Evolutionary conservation across 2,113 vertebrate genomes (phyloP).

Genomic region (Loxodonta africana): DNA sequence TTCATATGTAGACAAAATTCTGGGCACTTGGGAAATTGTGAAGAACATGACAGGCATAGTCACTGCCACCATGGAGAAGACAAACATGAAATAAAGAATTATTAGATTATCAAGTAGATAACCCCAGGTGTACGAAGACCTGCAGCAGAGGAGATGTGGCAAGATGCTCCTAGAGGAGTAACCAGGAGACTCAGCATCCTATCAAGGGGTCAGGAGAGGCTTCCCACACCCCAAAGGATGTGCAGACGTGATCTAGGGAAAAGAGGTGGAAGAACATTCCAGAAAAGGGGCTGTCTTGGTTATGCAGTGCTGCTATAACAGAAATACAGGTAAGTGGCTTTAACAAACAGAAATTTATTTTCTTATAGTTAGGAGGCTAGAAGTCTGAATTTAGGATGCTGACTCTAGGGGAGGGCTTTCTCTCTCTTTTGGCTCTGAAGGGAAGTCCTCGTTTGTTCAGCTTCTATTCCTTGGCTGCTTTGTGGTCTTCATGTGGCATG

Average conservation of each 20-base stretch:
- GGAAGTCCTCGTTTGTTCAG: too few species aligned
- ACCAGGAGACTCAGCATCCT: background rate
- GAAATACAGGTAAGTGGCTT: too few species aligned
- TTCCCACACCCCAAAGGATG: background rate
- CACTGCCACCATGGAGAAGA: background rate
- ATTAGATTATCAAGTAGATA: background rate
- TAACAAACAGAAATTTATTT: too few species aligned
- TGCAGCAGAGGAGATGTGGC: background rate
- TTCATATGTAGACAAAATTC: background rate
- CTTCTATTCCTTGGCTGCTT: too few species aligned
- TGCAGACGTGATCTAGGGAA: background rate
- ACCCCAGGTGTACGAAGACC: background rate
- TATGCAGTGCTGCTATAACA: too few species aligned
- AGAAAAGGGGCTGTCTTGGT: background rate
- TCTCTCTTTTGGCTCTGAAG: too few species aligned
- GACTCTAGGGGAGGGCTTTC: too few species aligned
- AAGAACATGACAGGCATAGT: background rate
- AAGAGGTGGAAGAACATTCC: background rate
- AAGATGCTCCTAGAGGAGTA: too few species aligned
- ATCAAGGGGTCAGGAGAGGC: background rate
- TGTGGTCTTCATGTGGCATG: too few species aligned
- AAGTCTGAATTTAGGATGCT: too few species aligned
- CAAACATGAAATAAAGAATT: background rate
- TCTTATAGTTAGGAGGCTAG: too few species aligned
- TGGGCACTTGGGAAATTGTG: background rate